These are phyloP conservation scores for Sphenodon punctatus DNA, from an alignment of 2,797 vertebrate genomes.

Conservation along the genomic window DNA sequence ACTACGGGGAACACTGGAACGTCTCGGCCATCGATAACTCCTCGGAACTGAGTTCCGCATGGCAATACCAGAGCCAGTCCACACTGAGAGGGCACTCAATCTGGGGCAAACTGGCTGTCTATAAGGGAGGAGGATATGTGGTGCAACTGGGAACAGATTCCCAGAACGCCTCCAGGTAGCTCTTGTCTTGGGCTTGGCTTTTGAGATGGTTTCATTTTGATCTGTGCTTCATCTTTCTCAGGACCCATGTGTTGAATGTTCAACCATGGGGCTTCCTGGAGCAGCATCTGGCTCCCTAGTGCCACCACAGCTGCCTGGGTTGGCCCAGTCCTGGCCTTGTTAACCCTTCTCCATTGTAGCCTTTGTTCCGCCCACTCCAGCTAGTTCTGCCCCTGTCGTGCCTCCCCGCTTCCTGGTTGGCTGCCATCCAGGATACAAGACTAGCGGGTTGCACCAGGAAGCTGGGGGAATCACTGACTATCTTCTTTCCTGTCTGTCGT, in stretches of 20 bases:
- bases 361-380: too few relatives aligned
- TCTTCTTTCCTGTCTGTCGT: too few relatives aligned
- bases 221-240: background rate
- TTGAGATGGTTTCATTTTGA: accelerated
- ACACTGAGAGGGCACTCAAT: constrained; percentile 78
- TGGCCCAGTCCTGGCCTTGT: too few relatives aligned
- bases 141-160: constrained; percentile 84
- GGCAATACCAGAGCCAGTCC: constrained; percentile 88
- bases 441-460: too few relatives aligned
- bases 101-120: constrained; percentile 87
- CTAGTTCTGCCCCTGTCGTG: too few relatives aligned
- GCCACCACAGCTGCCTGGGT: too few relatives aligned
- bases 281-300: too few relatives aligned
- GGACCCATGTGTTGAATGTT: background rate
- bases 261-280: too few relatives aligned
- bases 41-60: constrained; percentile 66
- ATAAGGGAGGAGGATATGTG: constrained; percentile 90
- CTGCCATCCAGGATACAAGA: too few relatives aligned
- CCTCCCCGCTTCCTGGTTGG: too few relatives aligned
- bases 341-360: too few relatives aligned
- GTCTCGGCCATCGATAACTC: constrained; percentile 59
- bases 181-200: background rate
- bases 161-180: constrained; percentile 84
- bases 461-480: too few relatives aligned
- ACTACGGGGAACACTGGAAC: constrained; percentile 86